phyloP scores from a whole-genome alignment of 2,113 vertebrate species.

The Mus musculus region GRCm39 chr12:9230501-9231000 shows the following conservation, averaged over 20 bases:
- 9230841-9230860: constrained; percentile 80
- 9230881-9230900: constrained; percentile 65
- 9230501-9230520: not conserved
- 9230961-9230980: constrained; percentile 76
- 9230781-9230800: constrained; percentile 81
- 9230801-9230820: constrained; percentile 29
- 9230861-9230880: constrained; percentile 60
- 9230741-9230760: constrained; percentile 63
- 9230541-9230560: rapidly evolving
- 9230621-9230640: not conserved
- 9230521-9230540: not conserved
- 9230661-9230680: constrained; percentile 46
- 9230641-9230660: constrained; percentile 22
- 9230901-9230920: constrained; percentile 67
- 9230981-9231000: constrained; percentile 44
- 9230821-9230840: constrained; percentile 72
- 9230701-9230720: not conserved
- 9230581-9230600: rapidly evolving
- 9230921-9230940: constrained; percentile 60
- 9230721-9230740: constrained; percentile 28
- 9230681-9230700: not conserved
- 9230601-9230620: not conserved
- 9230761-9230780: constrained; percentile 70
- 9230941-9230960: constrained; percentile 67
- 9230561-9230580: not conserved